These are phyloP conservation scores for Xiphophorus couchianus DNA, from an alignment of 2,113 vertebrate species.

Conservation along the genomic window DNA sequence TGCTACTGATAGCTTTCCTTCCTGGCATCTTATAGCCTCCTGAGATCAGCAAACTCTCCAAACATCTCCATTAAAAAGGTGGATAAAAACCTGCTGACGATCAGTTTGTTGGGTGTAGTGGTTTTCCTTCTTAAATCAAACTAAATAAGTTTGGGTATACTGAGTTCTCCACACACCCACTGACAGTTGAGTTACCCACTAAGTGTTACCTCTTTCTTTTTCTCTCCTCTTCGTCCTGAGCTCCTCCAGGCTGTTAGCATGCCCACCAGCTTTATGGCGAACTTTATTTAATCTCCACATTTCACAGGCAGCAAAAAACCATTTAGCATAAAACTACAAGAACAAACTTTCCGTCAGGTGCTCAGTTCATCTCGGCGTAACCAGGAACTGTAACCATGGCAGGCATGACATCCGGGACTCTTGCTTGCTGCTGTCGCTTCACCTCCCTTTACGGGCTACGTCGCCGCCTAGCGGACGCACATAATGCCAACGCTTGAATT, in stretches of 20 bases:
- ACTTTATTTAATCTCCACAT: constrained; percentile 81
- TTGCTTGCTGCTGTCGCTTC: too few relatives aligned
- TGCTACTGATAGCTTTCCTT: background rate
- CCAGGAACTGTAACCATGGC: background rate
- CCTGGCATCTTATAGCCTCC: background rate
- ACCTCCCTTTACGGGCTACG: background rate
- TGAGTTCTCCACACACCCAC: background rate
- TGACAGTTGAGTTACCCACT: background rate
- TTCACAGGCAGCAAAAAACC: background rate
- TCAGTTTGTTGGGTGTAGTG: background rate
- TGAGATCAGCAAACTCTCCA: background rate
- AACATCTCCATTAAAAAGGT: background rate
- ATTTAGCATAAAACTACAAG: background rate
- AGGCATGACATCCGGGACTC: background rate
- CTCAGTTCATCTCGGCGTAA: background rate
- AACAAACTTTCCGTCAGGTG: background rate
- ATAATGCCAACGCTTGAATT: background rate
- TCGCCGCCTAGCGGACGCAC: constrained; percentile 10
- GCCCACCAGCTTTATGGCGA: constrained; percentile 65
- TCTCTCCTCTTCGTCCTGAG: constrained; percentile 72
- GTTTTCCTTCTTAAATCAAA: background rate
- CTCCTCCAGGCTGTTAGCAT: constrained; percentile 58
- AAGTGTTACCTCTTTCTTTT: constrained; percentile 68
- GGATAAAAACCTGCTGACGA: too few relatives aligned
- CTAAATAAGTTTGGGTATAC: background rate